These are phyloP conservation scores for Polymixis flavicincta DNA, from an alignment of 2,888 invertebrate genomes.

Conservation along the genomic window DNA sequence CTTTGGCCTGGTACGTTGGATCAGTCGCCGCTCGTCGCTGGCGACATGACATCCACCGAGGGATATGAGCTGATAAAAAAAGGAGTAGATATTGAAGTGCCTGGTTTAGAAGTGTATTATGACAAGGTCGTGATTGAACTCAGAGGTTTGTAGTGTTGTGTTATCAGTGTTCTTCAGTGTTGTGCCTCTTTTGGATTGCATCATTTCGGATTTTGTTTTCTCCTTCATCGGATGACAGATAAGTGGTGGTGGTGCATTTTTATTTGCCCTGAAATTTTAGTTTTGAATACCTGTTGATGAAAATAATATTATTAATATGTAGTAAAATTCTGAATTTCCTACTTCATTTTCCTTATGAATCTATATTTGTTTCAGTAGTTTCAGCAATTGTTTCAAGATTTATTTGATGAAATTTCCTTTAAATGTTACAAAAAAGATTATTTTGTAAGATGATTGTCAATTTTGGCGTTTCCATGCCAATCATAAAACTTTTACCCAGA, in stretches of 20 bases:
- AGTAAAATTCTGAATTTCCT: slow-evolving; percentile 15
- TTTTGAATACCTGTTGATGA: not conserved
- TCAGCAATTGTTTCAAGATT: slow-evolving; percentile 4
- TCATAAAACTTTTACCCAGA: not conserved
- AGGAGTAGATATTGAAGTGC: slow-evolving; percentile 88
- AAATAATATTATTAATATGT: not conserved
- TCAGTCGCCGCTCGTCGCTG: slow-evolving; percentile 79
- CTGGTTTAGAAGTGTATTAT: slow-evolving; percentile 90
- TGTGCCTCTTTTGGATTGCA: slow-evolving; percentile 53
- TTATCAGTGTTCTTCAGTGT: slow-evolving; percentile 58
- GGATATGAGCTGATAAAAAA: slow-evolving; percentile 88
- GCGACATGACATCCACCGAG: slow-evolving; percentile 89
- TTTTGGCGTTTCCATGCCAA: slow-evolving; percentile 6
- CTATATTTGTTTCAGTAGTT: slow-evolving; percentile 1
- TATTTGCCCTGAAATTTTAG: not conserved
- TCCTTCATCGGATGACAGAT: slow-evolving; percentile 35
- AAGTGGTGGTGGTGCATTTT: slow-evolving; percentile 44
- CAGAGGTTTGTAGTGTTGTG: slow-evolving; percentile 87
- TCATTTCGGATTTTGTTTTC: slow-evolving; percentile 37
- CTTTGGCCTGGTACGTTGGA: slow-evolving; percentile 76
- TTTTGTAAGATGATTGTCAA: not conserved
- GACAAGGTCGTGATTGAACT: slow-evolving; percentile 91
- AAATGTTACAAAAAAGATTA: not conserved
- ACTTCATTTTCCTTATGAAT: slow-evolving; percentile 47
- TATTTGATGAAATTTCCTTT: not conserved